Percentiles rank a stretch among this genome's conserved stretches.
Conservation (phyloP, 2,888 invertebrate species). For the Odontothrips loti region DNA sequence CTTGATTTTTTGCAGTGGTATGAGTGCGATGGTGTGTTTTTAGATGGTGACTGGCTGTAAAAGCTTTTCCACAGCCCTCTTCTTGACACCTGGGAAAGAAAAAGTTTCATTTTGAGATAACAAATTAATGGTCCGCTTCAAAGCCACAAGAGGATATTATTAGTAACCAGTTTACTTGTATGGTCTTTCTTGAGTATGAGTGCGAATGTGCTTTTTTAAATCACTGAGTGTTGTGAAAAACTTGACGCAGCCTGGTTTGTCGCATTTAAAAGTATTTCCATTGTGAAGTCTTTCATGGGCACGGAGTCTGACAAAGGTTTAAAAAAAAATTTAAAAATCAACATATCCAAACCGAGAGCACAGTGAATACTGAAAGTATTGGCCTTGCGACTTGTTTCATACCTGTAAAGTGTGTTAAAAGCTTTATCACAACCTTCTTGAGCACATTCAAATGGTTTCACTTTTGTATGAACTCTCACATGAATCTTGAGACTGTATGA, state of each 20-base stretch:
- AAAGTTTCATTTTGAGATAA: not conserved
- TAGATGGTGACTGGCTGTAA: constrained; percentile 89
- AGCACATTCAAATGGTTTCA: constrained; percentile 85
- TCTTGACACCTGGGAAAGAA: constrained; percentile 63
- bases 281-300: constrained; percentile 90
- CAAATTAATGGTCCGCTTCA: not conserved
- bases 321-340: constrained; percentile 8
- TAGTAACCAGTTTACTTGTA: constrained; percentile 62
- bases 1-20: constrained; percentile 74
- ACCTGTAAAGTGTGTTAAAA: constrained; percentile 91
- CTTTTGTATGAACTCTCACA: constrained; percentile 86
- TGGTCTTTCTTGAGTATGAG: constrained; percentile 86
- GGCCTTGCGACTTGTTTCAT: constrained; percentile 38
- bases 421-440: constrained; percentile 82
- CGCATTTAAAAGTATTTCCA: constrained; percentile 92
- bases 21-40: constrained; percentile 86
- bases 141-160: constrained; percentile 24
- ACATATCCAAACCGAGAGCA: constrained; percentile 33
- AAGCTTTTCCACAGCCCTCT: constrained; percentile 84
- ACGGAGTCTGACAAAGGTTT: constrained; percentile 56
- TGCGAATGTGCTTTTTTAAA: constrained; percentile 87
- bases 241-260: constrained; percentile 74
- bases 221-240: constrained; percentile 92
- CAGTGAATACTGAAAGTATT: not conserved
- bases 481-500: constrained; percentile 94